Percentiles rank a stretch among this genome's conserved stretches.
Conservation (phyloP, 1,140 invertebrate species). For the Lethrus apterus region DNA sequence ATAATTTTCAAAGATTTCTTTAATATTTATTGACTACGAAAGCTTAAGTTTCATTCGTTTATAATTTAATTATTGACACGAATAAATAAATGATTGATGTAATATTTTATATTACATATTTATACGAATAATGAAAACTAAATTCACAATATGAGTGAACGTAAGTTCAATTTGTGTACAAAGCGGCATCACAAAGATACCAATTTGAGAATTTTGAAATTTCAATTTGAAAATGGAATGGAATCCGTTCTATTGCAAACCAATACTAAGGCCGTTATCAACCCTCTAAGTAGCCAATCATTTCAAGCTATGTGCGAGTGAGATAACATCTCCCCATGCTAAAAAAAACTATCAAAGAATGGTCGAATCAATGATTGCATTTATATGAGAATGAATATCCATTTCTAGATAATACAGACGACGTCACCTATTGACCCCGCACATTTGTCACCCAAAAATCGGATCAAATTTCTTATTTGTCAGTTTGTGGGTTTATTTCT, state of each 20-base stretch:
- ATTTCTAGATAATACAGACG: conserved; percentile 27
- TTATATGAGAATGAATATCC: conserved; percentile 32
- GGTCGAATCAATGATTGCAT: conserved; percentile 28
- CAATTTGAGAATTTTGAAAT: conserved; percentile 26
- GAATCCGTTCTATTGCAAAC: conserved; percentile 17
- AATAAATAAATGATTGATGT: too few species aligned
- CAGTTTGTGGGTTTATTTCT: too few species aligned
- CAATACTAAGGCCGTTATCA: conserved; percentile 20
- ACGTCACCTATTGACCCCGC: conserved; percentile 23
- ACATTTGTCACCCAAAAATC: conserved; percentile 13
- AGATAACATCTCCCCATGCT: conserved; percentile 27
- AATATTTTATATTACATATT: too few species aligned
- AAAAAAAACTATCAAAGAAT: conserved; percentile 23
- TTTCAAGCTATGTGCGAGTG: conserved; percentile 21
- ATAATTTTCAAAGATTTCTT: too few species aligned
- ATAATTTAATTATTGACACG: too few species aligned
- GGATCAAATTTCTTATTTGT: too few species aligned
- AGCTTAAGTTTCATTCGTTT: too few species aligned
- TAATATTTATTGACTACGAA: too few species aligned
- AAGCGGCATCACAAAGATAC: conserved; percentile 22
- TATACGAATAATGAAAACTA: too few species aligned
- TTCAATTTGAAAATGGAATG: conserved; percentile 32
- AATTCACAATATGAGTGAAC: too few species aligned
- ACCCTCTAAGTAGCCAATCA: conserved; percentile 27
- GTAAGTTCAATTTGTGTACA: too few species aligned